Evolutionary conservation across 2,888 invertebrate genomes (phyloP), one percentile per base, ranked within the genome.

Genomic region (Autographa pulchrina): DNA sequence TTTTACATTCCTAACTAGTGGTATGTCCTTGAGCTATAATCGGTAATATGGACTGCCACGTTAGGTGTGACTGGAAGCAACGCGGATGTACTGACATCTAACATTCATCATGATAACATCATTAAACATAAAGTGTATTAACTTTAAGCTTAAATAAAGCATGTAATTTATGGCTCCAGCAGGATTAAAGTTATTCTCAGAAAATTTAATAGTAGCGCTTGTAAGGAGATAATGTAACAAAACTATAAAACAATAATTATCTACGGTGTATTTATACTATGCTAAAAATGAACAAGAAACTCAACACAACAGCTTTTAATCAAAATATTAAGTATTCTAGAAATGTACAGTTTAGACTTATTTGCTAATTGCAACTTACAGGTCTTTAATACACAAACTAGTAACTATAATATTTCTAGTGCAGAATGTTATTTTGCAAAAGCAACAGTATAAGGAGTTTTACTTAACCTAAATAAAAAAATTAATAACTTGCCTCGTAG

Each of bases 11-110:
- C 16, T 69, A 74, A 74, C 68, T 71, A 70, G 64, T 70, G 64
- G 68, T 63, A 38, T 60, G 75, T 20, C 82, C 84, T 79, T 81
- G 84, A 83, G 76, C 73, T 77, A 63, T 68, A 76, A 77, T 68
- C 52, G 61, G 31, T 67, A 78, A 75, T 72, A 61, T 71, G 68
- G 62, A 75, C 43, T 64, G 63, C 66, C 64, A 62, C 59, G 38
- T 64, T 70, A 38, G 63, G 66, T 20, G 43, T n/a, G 61, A 64
- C 63, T 56, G 62, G 38, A 64, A 78, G 59, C 64, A 48, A 70
- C 68, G 64, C 72, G 81, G 83, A 83, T 77, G 68, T 73, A 32
- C 41, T 32, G 60, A 69, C 58, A 60, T 20, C 32, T 25, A 31
- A 16, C 20, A 61, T 71, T 58, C 43, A 62, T 63, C 56, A 59